phyloP scores from a whole-genome alignment of 1,140 invertebrate species.

The Brachionus koreanus region DNA sequence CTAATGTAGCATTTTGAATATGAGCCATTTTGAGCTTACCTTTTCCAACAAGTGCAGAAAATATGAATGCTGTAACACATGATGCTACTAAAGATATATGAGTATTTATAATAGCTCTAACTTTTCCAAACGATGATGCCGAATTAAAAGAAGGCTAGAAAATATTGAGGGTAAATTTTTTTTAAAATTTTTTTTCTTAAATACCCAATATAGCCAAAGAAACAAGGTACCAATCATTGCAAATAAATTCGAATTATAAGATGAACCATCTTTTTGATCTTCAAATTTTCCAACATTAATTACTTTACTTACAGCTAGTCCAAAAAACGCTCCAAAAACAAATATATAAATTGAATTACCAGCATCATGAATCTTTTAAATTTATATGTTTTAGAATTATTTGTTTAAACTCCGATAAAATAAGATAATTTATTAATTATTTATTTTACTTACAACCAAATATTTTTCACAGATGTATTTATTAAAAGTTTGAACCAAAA shows the following conservation, averaged over 20 bases:
- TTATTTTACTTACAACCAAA: not conserved
- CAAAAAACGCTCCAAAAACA: slow-evolving; percentile 90
- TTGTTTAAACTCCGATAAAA: not conserved
- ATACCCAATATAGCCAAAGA: slow-evolving; percentile 21
- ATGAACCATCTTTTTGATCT: slow-evolving; percentile 66
- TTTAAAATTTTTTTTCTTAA: not conserved
- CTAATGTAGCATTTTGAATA: slow-evolving; percentile 62
- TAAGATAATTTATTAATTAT: not conserved
- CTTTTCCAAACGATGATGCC: slow-evolving; percentile 65
- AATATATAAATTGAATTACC: slow-evolving; percentile 89
- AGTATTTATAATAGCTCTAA: slow-evolving; percentile 85
- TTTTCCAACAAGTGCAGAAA: slow-evolving; percentile 71
- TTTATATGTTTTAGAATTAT: slow-evolving; percentile 64
- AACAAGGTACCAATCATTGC: slow-evolving; percentile 74
- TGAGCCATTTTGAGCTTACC: slow-evolving; percentile 50
- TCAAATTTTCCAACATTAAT: slow-evolving; percentile 57
- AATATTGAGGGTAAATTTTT: not conserved
- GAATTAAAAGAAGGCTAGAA: slow-evolving; percentile 80
- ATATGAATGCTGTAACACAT: slow-evolving; percentile 74
- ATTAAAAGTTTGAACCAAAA: slow-evolving; percentile 69
- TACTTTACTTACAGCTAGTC: slow-evolving; percentile 73
- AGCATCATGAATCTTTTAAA: slow-evolving; percentile 52
- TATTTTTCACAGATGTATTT: slow-evolving; percentile 69
- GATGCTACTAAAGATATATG: slow-evolving; percentile 78
- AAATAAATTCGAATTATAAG: slow-evolving; percentile 79